A percentile compares a stretch with the other conserved stretches of the same genome.
Conservation (phyloP, 2,113 vertebrate genomes). For the Paraplagusia blochii region DNA sequence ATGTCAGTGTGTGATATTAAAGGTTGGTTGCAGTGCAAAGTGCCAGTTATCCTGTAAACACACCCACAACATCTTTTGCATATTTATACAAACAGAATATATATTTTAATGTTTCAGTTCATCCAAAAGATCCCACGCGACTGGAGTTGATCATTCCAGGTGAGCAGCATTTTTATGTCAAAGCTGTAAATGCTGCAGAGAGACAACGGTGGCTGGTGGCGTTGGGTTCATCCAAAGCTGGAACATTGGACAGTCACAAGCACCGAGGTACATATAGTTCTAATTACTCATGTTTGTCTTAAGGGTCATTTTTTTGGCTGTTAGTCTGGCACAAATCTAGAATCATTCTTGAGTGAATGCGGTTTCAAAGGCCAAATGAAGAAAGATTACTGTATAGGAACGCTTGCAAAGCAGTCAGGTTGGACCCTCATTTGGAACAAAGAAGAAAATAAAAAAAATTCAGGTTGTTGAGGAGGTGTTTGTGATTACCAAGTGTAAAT, state of each 20-base stretch:
- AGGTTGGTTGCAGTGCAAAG: constrained; percentile 70
- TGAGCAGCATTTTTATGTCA: constrained; percentile 83
- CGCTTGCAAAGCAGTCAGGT: too few relatives aligned
- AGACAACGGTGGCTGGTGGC: constrained; percentile 84
- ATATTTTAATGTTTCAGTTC: constrained; percentile 60
- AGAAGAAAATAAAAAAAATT: too few relatives aligned
- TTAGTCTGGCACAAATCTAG: too few relatives aligned
- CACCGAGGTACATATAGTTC: constrained; percentile 65
- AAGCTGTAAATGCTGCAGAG: constrained; percentile 79
- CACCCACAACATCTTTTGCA: background rate
- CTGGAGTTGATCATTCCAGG: constrained; percentile 82
- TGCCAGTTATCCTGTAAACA: background rate
- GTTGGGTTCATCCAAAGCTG: constrained; percentile 82
- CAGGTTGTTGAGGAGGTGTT: too few relatives aligned
- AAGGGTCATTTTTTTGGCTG: too few relatives aligned
- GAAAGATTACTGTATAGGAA: too few relatives aligned
- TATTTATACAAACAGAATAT: background rate
- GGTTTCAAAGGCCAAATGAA: too few relatives aligned
- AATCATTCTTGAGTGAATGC: too few relatives aligned
- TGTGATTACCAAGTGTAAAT: too few relatives aligned
- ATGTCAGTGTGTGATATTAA: constrained; percentile 97
- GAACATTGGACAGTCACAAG: constrained; percentile 76
- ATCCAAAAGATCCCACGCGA: constrained; percentile 71
- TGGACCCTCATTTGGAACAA: too few relatives aligned
- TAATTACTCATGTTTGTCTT: background rate